Conservation (phyloP, 1,140 invertebrate species). For the Orius insidiosus region DNA sequence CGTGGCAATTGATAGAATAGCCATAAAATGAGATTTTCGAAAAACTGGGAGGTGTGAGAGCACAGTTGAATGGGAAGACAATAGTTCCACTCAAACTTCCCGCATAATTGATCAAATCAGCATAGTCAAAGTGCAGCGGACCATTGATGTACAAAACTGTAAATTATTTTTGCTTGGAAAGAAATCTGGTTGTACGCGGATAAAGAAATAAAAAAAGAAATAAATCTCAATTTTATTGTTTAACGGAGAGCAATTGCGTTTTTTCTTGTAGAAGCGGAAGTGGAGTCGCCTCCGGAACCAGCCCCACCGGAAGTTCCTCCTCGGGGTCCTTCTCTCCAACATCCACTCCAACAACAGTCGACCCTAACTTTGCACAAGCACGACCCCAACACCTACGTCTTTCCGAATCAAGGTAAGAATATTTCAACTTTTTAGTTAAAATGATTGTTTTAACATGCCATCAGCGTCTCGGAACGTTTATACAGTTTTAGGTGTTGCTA, state of each 20-base stretch:
- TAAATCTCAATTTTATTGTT: too few relatives aligned
- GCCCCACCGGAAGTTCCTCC: constrained; percentile 55
- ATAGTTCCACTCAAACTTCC: too few relatives aligned
- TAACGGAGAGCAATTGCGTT: neutral
- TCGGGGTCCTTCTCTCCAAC: constrained; percentile 44
- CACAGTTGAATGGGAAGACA: too few relatives aligned
- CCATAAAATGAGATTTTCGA: neutral
- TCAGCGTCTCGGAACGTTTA: too few relatives aligned
- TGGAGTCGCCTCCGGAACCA: constrained; percentile 51
- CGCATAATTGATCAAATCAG: too few relatives aligned
- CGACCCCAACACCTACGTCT: constrained; percentile 17
- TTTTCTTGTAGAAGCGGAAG: constrained; percentile 31
- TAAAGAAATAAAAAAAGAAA: too few relatives aligned
- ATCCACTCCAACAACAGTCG: constrained; percentile 14
- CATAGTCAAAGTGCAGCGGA: too few relatives aligned
- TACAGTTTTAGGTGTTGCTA: too few relatives aligned
- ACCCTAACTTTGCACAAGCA: constrained; percentile 12
- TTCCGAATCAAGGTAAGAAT: constrained; percentile 19
- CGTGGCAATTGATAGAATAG: neutral
- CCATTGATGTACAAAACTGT: too few relatives aligned
- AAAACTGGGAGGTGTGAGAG: neutral
- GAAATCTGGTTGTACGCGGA: too few relatives aligned
- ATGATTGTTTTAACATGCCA: too few relatives aligned
- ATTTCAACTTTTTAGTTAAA: neutral
- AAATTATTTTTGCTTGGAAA: too few relatives aligned